A percentile compares a stretch with the other conserved stretches of the same genome.
These are phyloP conservation scores for Spongia lamella DNA, from an alignment of 37 sponge, comb jelly and placozoan genomes.

Conservation along the genomic window DNA sequence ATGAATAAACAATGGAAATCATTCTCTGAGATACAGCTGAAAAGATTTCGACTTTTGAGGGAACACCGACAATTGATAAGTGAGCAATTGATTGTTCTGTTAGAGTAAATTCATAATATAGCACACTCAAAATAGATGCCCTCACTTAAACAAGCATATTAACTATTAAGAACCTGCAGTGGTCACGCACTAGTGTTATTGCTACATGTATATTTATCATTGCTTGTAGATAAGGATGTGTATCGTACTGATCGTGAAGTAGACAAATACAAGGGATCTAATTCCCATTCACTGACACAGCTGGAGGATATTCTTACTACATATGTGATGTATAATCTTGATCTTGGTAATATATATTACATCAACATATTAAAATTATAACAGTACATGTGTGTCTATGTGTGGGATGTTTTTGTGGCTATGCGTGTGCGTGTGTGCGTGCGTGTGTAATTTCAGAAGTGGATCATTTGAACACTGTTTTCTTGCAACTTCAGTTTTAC, in stretches of 20 bases:
- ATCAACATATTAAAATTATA: too few species aligned
- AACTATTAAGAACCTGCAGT: too few species aligned
- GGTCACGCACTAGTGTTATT: too few species aligned
- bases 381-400: too few species aligned
- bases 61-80: slow-evolving; percentile 56
- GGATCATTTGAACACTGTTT: too few species aligned
- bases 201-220: background rate
- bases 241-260: slow-evolving; percentile 81
- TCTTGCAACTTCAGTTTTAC: too few species aligned
- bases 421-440: too few species aligned
- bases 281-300: slow-evolving; percentile 46
- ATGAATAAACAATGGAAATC: slow-evolving; percentile 87
- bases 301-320: slow-evolving; percentile 89
- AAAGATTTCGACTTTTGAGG: slow-evolving; percentile 52
- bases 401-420: too few species aligned
- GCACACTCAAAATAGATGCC: too few species aligned
- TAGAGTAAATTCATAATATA: too few species aligned
- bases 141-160: too few species aligned
- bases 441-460: too few species aligned
- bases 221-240: slow-evolving; percentile 83
- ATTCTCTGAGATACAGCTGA: slow-evolving; percentile 66
- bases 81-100: slow-evolving; percentile 18
- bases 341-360: slow-evolving; percentile 95
- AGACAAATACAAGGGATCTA: slow-evolving; percentile 46
- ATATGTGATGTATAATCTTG: slow-evolving; percentile 93